Conservation (phyloP, 2,888 invertebrate species). For the Yponomeuta sedellus region DNA sequence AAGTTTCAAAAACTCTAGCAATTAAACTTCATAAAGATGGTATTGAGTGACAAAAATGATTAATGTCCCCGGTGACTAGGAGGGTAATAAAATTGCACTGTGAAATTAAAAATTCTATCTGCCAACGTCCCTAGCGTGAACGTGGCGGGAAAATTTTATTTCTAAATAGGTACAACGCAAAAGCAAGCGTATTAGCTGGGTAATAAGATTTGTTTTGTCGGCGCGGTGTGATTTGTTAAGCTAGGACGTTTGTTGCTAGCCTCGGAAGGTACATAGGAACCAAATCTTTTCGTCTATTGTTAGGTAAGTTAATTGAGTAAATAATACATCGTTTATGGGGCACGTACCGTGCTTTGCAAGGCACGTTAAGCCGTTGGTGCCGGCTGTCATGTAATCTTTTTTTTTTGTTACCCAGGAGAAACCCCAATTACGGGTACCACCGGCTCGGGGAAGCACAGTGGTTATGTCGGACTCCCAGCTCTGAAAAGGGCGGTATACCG, state of each 20-base stretch:
- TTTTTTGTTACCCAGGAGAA: too few species aligned
- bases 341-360: too few species aligned
- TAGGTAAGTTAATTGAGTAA: too few species aligned
- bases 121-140: not conserved
- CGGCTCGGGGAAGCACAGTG: too few species aligned
- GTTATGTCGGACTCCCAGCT: too few species aligned
- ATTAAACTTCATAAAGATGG: not conserved
- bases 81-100: not conserved
- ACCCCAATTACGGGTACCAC: too few species aligned
- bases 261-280: not conserved
- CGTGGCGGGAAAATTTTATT: not conserved
- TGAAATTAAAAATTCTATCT: constrained; percentile 2
- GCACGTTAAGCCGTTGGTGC: too few species aligned
- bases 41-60: not conserved
- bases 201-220: not conserved
- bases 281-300: not conserved
- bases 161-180: not conserved
- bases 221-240: not conserved
- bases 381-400: too few species aligned
- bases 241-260: not conserved
- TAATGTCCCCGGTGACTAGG: not conserved
- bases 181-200: not conserved
- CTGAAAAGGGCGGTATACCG: too few species aligned
- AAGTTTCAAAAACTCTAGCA: not conserved
- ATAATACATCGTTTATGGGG: too few species aligned